Conservation (phyloP, 2,888 invertebrate species). For the Lithodes maja region DNA sequence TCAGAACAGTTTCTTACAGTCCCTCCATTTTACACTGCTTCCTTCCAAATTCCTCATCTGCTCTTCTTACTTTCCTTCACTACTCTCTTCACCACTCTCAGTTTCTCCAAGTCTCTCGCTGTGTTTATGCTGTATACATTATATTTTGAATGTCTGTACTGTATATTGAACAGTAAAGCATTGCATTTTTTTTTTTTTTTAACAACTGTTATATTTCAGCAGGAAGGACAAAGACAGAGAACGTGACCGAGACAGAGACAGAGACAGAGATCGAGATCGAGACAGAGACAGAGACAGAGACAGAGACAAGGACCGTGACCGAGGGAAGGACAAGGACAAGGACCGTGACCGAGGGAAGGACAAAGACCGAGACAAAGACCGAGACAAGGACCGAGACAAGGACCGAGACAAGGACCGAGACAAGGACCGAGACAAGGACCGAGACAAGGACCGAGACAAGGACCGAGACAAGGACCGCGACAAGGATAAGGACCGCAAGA, state of each 20-base stretch:
- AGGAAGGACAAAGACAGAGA: slow-evolving; percentile 45
- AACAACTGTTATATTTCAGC: background rate
- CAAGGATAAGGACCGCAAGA: slow-evolving; percentile 51
- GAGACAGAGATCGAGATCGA: too few species aligned
- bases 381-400: slow-evolving; percentile 35
- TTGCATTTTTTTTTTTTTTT: too few species aligned
- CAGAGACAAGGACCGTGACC: slow-evolving; percentile 48
- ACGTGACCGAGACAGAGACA: too few species aligned
- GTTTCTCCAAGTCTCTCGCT: too few species aligned
- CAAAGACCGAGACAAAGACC: slow-evolving; percentile 42
- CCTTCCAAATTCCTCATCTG: too few species aligned
- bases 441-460: slow-evolving; percentile 48
- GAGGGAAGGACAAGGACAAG: slow-evolving; percentile 28
- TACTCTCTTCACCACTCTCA: too few species aligned
- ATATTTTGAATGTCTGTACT: too few species aligned
- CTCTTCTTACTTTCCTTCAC: too few species aligned
- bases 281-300: slow-evolving; percentile 26
- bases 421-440: slow-evolving; percentile 32
- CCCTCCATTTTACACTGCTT: too few species aligned
- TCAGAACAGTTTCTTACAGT: too few species aligned
- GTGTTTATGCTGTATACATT: too few species aligned
- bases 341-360: slow-evolving; percentile 49
- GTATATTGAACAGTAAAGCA: too few species aligned
- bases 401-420: slow-evolving; percentile 36
- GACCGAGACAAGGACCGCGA: slow-evolving; percentile 55